These are phyloP conservation scores for Cremastinae sp. DNA, from an alignment of 2,888 invertebrate species.

Conservation along the genomic window DNA sequence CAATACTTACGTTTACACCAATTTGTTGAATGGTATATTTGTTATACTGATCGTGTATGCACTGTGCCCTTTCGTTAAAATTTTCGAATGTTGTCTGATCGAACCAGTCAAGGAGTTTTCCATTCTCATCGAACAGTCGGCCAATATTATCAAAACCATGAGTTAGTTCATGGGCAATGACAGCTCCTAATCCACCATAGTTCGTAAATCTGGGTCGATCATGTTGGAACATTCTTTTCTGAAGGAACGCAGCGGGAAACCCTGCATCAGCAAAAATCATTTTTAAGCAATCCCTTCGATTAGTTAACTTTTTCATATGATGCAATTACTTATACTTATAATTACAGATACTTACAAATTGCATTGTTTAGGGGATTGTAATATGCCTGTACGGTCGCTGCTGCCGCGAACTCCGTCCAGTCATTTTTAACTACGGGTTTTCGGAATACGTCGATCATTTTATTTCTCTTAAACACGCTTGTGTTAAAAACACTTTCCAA, in stretches of 20 bases:
- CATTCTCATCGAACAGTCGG: conserved; percentile 94
- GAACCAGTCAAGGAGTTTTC: conserved; percentile 97
- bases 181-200: conserved; percentile 94
- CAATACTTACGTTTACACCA: conserved; percentile 84
- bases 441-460: too few species aligned
- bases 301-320: too few species aligned
- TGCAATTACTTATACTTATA: too few species aligned
- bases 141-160: conserved; percentile 94
- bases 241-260: conserved; percentile 95
- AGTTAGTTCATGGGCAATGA: conserved; percentile 95
- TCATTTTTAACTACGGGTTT: too few species aligned
- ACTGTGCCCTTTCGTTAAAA: conserved; percentile 91
- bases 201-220: conserved; percentile 95
- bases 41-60: conserved; percentile 96
- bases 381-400: too few species aligned
- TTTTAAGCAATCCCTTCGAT: too few species aligned
- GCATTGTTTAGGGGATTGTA: too few species aligned
- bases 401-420: too few species aligned
- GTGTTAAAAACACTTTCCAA: too few species aligned
- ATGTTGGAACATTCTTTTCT: conserved; percentile 94
- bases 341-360: too few species aligned
- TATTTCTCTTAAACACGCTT: too few species aligned
- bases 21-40: conserved; percentile 92
- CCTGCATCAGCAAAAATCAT: conserved; percentile 81
- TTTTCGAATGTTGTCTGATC: conserved; percentile 89